phyloP scores from a whole-genome alignment of 2,113 vertebrate species.

The Malaclemys terrapin region DNA sequence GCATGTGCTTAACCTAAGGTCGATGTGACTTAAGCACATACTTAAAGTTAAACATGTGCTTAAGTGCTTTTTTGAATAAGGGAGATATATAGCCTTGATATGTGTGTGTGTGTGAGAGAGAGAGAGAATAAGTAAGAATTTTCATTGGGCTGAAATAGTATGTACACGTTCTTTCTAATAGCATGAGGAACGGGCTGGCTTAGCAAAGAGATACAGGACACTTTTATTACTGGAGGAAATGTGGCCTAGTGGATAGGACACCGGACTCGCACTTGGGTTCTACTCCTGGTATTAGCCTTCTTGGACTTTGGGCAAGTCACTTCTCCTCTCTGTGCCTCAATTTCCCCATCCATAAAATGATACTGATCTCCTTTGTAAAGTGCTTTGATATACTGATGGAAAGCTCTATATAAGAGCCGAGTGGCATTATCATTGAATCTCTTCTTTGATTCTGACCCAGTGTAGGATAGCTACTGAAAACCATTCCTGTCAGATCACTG shows the following conservation, averaged over 20 bases:
- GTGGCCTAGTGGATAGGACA: background rate
- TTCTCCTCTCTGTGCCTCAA: background rate
- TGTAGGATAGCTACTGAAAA: background rate
- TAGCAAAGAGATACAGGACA: background rate
- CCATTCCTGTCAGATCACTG: background rate
- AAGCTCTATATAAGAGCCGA: background rate
- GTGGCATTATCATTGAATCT: background rate
- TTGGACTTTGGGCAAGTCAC: background rate
- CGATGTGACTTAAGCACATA: background rate
- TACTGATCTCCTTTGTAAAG: background rate
- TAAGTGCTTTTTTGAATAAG: background rate
- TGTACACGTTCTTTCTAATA: background rate
- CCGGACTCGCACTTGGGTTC: background rate
- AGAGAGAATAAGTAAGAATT: background rate
- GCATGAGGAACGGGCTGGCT: background rate
- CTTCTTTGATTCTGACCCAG: background rate
- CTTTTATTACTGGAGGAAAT: background rate
- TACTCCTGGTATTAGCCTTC: background rate
- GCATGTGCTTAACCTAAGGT: background rate
- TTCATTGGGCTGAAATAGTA: background rate
- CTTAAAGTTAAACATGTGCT: background rate
- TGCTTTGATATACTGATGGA: background rate
- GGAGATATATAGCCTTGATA: no score
- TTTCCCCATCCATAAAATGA: background rate
- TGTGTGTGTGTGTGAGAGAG: no score